A percentile compares a stretch with the other conserved stretches of the same genome.
These are phyloP conservation scores for Drosophila mayri DNA, from an alignment of 1,140 invertebrate species.

Conservation along the genomic window DNA sequence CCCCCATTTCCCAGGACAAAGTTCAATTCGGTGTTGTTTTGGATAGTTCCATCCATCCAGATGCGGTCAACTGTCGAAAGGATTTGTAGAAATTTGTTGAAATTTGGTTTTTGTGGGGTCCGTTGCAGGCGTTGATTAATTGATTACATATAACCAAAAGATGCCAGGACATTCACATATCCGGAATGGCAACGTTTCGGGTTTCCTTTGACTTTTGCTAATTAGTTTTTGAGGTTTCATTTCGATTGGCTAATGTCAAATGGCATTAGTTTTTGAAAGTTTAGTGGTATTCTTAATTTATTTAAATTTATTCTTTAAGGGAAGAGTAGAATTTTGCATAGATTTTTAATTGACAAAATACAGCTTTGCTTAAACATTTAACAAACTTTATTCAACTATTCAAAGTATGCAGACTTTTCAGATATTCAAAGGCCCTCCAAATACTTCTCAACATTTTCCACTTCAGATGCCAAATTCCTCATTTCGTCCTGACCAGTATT, in stretches of 20 bases:
- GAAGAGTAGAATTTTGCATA: not conserved
- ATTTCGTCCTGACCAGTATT: conserved; percentile 22
- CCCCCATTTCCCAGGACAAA: conserved; percentile 8
- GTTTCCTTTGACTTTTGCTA: conserved; percentile 53
- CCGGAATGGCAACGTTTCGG: conserved; percentile 25
- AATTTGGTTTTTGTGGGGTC: conserved; percentile 52
- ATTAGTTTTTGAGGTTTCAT: conserved; percentile 73
- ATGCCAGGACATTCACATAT: conserved; percentile 17
- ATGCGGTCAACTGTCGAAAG: conserved; percentile 65
- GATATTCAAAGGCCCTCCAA: conserved; percentile 8
- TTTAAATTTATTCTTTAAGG: not conserved
- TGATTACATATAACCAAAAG: conserved; percentile 41
- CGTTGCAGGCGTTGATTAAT: conserved; percentile 68
- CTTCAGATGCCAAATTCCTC: conserved; percentile 30
- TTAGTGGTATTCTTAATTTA: not conserved
- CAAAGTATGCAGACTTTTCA: not conserved
- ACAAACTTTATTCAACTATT: conserved; percentile 7
- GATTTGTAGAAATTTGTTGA: conserved; percentile 68
- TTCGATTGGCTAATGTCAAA: conserved; percentile 11
- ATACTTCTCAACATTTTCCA: conserved; percentile 22
- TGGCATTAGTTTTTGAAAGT: conserved; percentile 23
- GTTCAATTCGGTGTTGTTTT: conserved; percentile 37
- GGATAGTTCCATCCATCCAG: conserved; percentile 27
- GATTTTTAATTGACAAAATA: not conserved
- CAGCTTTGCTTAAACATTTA: not conserved